Evolutionary conservation across 2,113 vertebrate genomes (phyloP), one percentile per base, ranked within the genome.

Genomic region (Galeopterus variegatus): DNA sequence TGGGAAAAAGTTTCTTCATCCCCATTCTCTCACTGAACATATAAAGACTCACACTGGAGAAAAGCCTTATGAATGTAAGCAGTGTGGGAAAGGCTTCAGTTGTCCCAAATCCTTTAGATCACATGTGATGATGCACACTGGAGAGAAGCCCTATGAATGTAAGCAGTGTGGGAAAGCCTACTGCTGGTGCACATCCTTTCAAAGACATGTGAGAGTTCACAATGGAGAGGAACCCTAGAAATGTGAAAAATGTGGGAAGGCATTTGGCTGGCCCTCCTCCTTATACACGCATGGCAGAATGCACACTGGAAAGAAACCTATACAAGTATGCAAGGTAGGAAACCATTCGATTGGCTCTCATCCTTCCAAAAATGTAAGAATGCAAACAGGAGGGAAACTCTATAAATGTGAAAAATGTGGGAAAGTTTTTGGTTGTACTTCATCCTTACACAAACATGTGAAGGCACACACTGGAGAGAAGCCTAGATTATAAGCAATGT

Each of bases 31-130:
- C n/a, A 60, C 26, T 1, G 83, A 76, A 21, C 97, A 95, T n/a
- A 56, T 65, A 14, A 72, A 91, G 24, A 90, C 21, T 41, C 97
- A 98, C 91, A 97, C 97, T 3, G 97, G 97, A 3, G 93, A 97
- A 88, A 97, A 98, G 41, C 92, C 54, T 31, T 62, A 69, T 12
- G 65, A 28, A 72, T 94, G 70, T 15, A 23, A 80, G 83, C 94
- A 50, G 65, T 92, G 98, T 15, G 97, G 98, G 0, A 97, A 98
- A 88, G 93, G 96, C 90, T 99, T 98, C 88, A 92, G 97, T 45
- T 93, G 86, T n/a, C 82, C 50, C 24, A 64, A 75, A 1, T 97
- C 98, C 93, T 98, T 98, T 18, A 94, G 96, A 31, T 96, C 96
- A 26, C 98, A 98, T 94, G 52, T 88, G 36, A 88, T 93, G 4